Evolutionary conservation across 2,113 vertebrate species (phyloP).

Genomic region (Hippocampus mohnikei): DNA sequence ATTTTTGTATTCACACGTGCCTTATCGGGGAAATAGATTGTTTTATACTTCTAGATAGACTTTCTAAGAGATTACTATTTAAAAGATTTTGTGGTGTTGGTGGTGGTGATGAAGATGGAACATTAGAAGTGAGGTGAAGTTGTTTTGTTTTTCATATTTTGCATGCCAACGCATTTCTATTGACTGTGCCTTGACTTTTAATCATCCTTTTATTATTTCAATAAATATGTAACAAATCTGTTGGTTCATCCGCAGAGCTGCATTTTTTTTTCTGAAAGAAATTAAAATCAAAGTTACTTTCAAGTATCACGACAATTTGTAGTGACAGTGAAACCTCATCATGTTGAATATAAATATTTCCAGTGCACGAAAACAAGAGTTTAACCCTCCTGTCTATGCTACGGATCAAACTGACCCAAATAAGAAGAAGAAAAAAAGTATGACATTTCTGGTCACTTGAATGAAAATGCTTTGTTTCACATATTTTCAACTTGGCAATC

Average conservation of each 20-base stretch:
- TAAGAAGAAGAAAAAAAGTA: slow-evolving; percentile 20
- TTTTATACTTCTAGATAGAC: slow-evolving; percentile 60
- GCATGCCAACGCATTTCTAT: slow-evolving; percentile 68
- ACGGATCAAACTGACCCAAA: slow-evolving; percentile 28
- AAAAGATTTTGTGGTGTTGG: slow-evolving; percentile 52
- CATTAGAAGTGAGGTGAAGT: slow-evolving; percentile 32
- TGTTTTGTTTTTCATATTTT: slow-evolving; percentile 54
- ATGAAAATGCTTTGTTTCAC: too few relatives aligned
- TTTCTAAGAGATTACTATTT: slow-evolving; percentile 71
- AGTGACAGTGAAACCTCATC: slow-evolving; percentile 21
- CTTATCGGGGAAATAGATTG: slow-evolving; percentile 66
- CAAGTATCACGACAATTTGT: slow-evolving; percentile 55
- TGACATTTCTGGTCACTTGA: slow-evolving; percentile 48
- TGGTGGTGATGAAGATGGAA: slow-evolving; percentile 52
- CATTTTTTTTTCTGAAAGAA: neutral
- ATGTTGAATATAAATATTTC: slow-evolving; percentile 57
- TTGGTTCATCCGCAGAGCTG: slow-evolving; percentile 36
- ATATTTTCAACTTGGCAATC: neutral
- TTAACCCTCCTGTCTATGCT: neutral
- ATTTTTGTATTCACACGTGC: slow-evolving; percentile 73
- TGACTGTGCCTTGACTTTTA: slow-evolving; percentile 69
- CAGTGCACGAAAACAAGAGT: slow-evolving; percentile 63
- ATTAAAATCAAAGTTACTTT: slow-evolving; percentile 27
- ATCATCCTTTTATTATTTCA: slow-evolving; percentile 72
- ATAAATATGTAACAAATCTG: slow-evolving; percentile 77